A percentile compares a stretch with the other conserved stretches of the same genome.
These are phyloP conservation scores for Rotaria sp. DNA, from an alignment of 2,888 invertebrate genomes.

Conservation along the genomic window DNA sequence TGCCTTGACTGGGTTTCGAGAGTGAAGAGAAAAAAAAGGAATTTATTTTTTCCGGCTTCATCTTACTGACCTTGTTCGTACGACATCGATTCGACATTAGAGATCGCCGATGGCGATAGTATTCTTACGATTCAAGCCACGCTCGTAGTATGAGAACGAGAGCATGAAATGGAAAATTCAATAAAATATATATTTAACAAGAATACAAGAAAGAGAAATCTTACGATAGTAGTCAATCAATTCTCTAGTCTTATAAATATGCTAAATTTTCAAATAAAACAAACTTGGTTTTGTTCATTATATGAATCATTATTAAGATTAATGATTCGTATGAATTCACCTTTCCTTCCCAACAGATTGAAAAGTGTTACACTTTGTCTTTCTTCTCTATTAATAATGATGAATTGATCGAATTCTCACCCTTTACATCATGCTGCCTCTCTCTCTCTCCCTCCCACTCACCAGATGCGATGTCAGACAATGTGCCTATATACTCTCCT, in stretches of 20 bases:
- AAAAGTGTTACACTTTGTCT: not conserved
- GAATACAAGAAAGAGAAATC: not conserved
- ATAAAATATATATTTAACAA: not conserved
- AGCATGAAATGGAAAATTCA: slow-evolving; percentile 10
- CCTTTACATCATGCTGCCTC: not conserved
- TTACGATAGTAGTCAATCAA: not conserved
- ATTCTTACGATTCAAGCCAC: not conserved
- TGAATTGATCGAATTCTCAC: not conserved
- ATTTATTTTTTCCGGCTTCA: not conserved
- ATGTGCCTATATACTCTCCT: not conserved
- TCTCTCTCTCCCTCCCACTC: not conserved
- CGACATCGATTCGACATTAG: slow-evolving; percentile 8
- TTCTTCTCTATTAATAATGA: not conserved
- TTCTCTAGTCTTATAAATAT: not conserved
- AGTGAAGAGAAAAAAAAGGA: not conserved
- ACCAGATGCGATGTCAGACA: slow-evolving; percentile 20
- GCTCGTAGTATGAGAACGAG: not conserved
- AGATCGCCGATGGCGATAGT: not conserved
- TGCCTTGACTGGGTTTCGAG: not conserved
- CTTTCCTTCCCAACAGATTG: not conserved
- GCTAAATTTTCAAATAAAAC: not conserved
- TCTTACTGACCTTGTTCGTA: not conserved
- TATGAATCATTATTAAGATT: not conserved
- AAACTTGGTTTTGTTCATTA: not conserved
- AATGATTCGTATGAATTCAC: not conserved